Evolutionary conservation across 2,888 invertebrate species (phyloP).

Genomic region (Temnothorax ravouxi): DNA sequence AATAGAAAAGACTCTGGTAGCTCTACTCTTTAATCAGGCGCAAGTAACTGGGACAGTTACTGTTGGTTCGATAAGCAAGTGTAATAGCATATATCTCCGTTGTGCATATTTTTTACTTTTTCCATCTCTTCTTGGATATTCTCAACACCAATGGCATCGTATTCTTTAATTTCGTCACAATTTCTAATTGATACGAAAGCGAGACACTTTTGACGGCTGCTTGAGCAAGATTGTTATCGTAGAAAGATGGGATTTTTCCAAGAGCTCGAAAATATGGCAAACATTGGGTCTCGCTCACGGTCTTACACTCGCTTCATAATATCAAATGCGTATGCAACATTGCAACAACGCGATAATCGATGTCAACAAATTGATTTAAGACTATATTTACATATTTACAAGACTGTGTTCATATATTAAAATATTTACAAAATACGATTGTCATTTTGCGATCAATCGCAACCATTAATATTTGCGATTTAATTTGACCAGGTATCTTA

Average conservation of each 20-base stretch:
- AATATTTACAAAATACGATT: neutral
- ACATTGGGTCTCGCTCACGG: too few relatives aligned
- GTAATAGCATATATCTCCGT: neutral
- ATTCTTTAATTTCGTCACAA: neutral
- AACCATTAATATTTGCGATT: neutral
- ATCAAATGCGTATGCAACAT: too few relatives aligned
- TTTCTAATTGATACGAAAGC: neutral
- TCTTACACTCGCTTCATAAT: too few relatives aligned
- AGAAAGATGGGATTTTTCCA: neutral
- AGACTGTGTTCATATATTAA: too few relatives aligned
- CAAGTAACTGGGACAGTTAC: slow-evolving; percentile 13
- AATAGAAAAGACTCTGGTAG: neutral
- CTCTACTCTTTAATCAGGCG: slow-evolving; percentile 8
- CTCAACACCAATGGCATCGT: neutral
- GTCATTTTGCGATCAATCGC: slow-evolving; percentile 30
- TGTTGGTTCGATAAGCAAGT: slow-evolving; percentile 46
- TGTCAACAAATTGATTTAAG: too few relatives aligned
- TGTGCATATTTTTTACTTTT: neutral
- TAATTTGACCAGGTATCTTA: neutral
- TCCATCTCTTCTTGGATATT: neutral
- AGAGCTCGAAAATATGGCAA: too few relatives aligned
- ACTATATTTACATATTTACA: too few relatives aligned
- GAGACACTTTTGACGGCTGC: neutral
- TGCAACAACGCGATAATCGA: too few relatives aligned
- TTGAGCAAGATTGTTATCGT: too few relatives aligned